phyloP scores from a whole-genome alignment of 1,140 invertebrate species.

The Frieseomelitta varia region DNA sequence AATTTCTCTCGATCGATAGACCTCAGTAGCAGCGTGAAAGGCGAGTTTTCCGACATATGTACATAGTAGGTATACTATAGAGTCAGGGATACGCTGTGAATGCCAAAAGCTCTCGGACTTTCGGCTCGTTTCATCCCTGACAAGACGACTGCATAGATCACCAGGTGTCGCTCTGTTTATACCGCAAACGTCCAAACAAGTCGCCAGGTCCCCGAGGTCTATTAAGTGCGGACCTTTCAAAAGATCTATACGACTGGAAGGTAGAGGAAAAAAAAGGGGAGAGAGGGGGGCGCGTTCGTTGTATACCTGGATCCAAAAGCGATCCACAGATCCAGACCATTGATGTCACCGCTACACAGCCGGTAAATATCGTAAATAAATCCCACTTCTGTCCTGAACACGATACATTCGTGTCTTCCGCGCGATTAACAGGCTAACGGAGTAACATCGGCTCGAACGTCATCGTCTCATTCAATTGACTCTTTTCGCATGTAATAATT shows the following conservation, averaged over 20 bases:
- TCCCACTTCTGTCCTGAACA: background rate
- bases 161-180: slow-evolving; percentile 80
- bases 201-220: slow-evolving; percentile 72
- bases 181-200: slow-evolving; percentile 82
- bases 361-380: slow-evolving; percentile 50
- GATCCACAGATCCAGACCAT: slow-evolving; percentile 64
- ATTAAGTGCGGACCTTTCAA: slow-evolving; percentile 76
- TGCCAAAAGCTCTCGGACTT: slow-evolving; percentile 50
- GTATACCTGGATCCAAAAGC: slow-evolving; percentile 63
- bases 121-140: slow-evolving; percentile 77
- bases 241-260: slow-evolving; percentile 59
- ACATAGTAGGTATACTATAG: slow-evolving; percentile 2
- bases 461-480: too few species aligned
- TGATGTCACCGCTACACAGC: slow-evolving; percentile 77
- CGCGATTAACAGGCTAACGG: slow-evolving; percentile 5
- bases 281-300: slow-evolving; percentile 20
- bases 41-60: slow-evolving; percentile 11
- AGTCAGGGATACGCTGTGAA: slow-evolving; percentile 65
- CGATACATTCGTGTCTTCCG: slow-evolving; percentile 5
- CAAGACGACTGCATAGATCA: slow-evolving; percentile 75
- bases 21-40: background rate
- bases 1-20: background rate
- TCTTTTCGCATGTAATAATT: background rate
- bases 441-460: slow-evolving; percentile 19
- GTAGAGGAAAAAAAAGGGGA: slow-evolving; percentile 17